Conservation (phyloP, 2,113 vertebrate genomes). For the Halichoeres trimaculatus region DNA sequence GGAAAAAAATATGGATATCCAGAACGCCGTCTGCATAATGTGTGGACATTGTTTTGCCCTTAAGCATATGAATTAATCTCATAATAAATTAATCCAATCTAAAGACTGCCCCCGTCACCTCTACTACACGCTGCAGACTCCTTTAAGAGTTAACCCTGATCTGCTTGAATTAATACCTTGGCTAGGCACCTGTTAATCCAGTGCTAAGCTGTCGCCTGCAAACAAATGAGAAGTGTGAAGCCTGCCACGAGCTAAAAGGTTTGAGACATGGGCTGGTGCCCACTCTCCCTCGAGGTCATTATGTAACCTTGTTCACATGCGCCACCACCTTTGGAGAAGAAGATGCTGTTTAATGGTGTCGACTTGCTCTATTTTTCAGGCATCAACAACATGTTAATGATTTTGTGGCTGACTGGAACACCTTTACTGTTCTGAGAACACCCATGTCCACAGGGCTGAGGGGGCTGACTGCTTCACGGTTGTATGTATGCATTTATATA, state of each 20-base stretch:
- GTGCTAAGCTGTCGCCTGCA: slow-evolving; percentile 74
- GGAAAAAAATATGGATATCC: no score
- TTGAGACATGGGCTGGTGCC: slow-evolving; percentile 65
- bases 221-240: slow-evolving; percentile 84
- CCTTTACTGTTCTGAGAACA: slow-evolving; percentile 39
- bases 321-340: slow-evolving; percentile 74
- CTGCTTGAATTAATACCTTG: slow-evolving; percentile 81
- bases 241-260: slow-evolving; percentile 78
- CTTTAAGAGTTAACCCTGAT: slow-evolving; percentile 69
- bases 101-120: slow-evolving; percentile 17
- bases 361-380: slow-evolving; percentile 73
- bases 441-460: slow-evolving; percentile 44
- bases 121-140: slow-evolving; percentile 34
- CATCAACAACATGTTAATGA: slow-evolving; percentile 72
- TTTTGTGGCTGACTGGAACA: slow-evolving; percentile 59
- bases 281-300: slow-evolving; percentile 77
- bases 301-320: slow-evolving; percentile 80
- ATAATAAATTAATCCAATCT: slow-evolving; percentile 4
- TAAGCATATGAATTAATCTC: slow-evolving; percentile 6
- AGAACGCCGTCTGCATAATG: neutral
- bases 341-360: slow-evolving; percentile 74
- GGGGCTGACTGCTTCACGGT: slow-evolving; percentile 29
- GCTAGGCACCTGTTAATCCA: slow-evolving; percentile 77
- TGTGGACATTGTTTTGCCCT: slow-evolving; percentile 6
- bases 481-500: slow-evolving; percentile 6